A percentile compares a stretch with the other conserved stretches of the same genome.
phyloP scores from a whole-genome alignment of 2,113 vertebrate genomes.

The Archocentrus centrarchus region DNA sequence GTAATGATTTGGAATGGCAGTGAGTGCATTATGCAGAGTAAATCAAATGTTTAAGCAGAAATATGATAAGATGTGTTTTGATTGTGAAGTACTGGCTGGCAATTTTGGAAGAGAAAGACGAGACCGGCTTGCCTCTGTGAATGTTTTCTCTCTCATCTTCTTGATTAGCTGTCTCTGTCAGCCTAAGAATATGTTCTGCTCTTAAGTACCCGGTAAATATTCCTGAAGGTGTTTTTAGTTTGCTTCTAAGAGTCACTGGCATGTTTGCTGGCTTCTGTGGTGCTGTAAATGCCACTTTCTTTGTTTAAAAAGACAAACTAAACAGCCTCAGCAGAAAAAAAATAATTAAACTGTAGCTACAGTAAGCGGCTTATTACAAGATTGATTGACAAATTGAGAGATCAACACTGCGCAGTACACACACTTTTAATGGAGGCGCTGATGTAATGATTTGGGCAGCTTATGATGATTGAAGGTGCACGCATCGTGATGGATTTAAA shows the following conservation, averaged over 20 bases:
- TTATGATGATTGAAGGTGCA: constrained; percentile 23
- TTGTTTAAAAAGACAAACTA: constrained; percentile 60
- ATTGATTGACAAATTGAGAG: constrained; percentile 54
- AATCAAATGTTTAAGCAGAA: constrained; percentile 42
- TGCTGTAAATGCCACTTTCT: constrained; percentile 55
- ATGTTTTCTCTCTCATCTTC: constrained; percentile 61
- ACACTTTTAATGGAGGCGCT: constrained; percentile 11
- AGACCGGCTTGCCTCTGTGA: constrained; percentile 30
- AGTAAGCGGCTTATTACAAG: constrained; percentile 45
- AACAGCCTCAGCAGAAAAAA: constrained; percentile 24
- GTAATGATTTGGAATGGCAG: constrained; percentile 34
- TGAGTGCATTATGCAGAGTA: constrained; percentile 21
- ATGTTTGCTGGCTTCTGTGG: constrained; percentile 22
- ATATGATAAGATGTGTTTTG: constrained; percentile 51
- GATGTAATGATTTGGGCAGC: constrained; percentile 31
- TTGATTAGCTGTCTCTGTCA: constrained; percentile 67
- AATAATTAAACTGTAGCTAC: constrained; percentile 50
- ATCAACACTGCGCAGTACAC: constrained; percentile 28
- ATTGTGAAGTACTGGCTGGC: constrained; percentile 54
- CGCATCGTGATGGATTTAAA: neutral
- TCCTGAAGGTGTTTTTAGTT: constrained; percentile 66
- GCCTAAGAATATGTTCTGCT: constrained; percentile 52
- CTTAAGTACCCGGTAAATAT: constrained; percentile 66
- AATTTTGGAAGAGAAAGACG: constrained; percentile 50
- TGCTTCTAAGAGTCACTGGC: constrained; percentile 45